Evolutionary conservation across 1,140 invertebrate genomes (phyloP), one percentile per base, ranked within the genome.

Genomic region (Araneus ventricosus): DNA sequence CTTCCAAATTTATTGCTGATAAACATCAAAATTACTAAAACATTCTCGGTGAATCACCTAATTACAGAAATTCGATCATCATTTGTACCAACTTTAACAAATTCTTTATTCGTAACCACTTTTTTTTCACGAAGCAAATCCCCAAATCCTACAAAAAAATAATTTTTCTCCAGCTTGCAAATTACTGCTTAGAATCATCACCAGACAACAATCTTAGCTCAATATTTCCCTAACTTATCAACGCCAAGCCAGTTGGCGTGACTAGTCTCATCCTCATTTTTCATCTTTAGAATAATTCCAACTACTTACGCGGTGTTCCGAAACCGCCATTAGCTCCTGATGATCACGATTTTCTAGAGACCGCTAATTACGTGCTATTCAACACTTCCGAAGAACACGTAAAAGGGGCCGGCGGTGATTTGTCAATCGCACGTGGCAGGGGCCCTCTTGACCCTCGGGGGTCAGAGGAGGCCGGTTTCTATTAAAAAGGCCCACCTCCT

Each of bases 351-450:
- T 84, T 82, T 52, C 52, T 6, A 61, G n/a, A 84, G 30, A 30
- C 89, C 57, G 41, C 89, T 91, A 91, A 91, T 91, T 91, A 67
- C 79, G 61, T n/a, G 24, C 57, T 67, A 61, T 63, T 91, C 89
- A 91, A 90, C 89, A 84, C 89, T 84, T 91, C 59, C 45, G 34
- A 70, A 27, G 34, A 52, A 14, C 45, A 52, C 17, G 45, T 14
- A 14, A 45, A 88, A 90, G 88, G 70, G 88, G 57, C 89, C 37
- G 80, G 79, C n/a, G 39, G 90, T 92, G 52, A 92, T 92, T 92
- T 92, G 63, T 92, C 90, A 86, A 92, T 86, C 39, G 90, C 82
- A 52, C 90, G 82, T 92, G 82, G 90, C 61, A 57, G 41, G 37
- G 24, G 34, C 79, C 82, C 61, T 39, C 61, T 86, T 86, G 82